Percentiles rank a stretch among this genome's conserved stretches.
phyloP scores from a whole-genome alignment of 2,888 invertebrate genomes.

The Hemaris fuciformis region DNA sequence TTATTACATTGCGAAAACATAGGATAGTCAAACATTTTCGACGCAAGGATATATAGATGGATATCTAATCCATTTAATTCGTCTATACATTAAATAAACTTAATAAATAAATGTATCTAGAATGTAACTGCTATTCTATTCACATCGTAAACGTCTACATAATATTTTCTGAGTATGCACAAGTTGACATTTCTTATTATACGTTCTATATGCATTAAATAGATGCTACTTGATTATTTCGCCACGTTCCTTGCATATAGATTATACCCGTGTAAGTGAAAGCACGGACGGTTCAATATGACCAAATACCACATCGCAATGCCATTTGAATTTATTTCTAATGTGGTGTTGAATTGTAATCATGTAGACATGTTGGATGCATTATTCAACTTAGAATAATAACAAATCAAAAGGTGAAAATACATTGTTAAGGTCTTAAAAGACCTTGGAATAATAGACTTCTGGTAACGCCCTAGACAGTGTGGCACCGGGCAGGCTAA shows the following conservation, averaged over 20 bases:
- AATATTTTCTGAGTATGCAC: conserved; percentile 10
- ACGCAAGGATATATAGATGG: no score
- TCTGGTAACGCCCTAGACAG: background rate
- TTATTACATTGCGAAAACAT: no score
- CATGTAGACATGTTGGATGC: background rate
- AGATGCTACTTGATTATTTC: conserved; percentile 20
- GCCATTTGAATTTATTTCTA: conserved; percentile 37
- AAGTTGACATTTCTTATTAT: conserved; percentile 14
- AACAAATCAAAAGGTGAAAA: background rate
- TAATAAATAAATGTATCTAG: background rate
- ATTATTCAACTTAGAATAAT: conserved; percentile 1
- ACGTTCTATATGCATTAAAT: conserved; percentile 13
- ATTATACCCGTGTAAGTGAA: conserved; percentile 36
- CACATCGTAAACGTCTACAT: conserved; percentile 6
- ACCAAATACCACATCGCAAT: conserved; percentile 45
- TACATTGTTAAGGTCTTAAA: background rate
- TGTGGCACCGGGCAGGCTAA: background rate
- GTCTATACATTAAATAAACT: no score
- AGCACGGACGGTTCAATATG: conserved; percentile 38
- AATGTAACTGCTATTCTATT: background rate
- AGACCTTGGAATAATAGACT: background rate
- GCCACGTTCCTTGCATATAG: conserved; percentile 32
- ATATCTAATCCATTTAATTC: no score
- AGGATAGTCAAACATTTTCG: no score
- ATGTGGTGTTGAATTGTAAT: conserved; percentile 19